Base-by-base conservation (phyloP, 2,797 vertebrate species). In the Rhincodon typus region DNA sequence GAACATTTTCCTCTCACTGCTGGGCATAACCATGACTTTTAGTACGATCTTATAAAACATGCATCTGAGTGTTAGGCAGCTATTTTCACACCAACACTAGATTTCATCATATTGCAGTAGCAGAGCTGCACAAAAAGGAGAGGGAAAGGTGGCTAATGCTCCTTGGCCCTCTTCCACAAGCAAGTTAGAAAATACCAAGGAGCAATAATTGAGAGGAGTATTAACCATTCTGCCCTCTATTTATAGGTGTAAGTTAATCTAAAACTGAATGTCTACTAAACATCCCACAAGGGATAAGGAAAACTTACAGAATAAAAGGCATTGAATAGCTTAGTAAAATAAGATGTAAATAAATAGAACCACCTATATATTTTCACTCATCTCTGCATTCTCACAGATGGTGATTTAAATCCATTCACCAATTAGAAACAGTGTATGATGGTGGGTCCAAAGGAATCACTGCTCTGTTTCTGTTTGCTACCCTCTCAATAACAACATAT, bases 1-100 rank as follows among this genome's bases (percentile, higher is more conserved):
- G 27, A 62, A 90, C 8, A 62, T 90, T 90, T 34, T 90, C 53
- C 12, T 53, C 21, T 93, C 66, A 69, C 46, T 93, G 90, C 21
- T 25, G 38, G 30, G 38, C 38, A 38, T 69, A 93, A 25, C 62
- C 7, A 42, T 93, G 25, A 57, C 46, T 50, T 95, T 74, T 77
- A 95, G 27, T n/a, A 27, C 94, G 74, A 95, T 57, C 42, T 77
- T 30, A 95, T 30, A 2, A 10, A 15, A 50, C 23, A 50, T 8
- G 25, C 25, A 94, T 70, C n/a, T 69, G 38, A 94, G 23, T 72
- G 42, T 67, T 72, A 42, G 91, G 38, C 10, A 94, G 38, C 67
- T 94, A 38, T 94, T 94, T 69, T 94, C 93, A 94, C 38, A 94
- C 38, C 38, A 94, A 23, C 23, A 42, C 25, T 27, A 94, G 23